Evolutionary conservation across 2,113 vertebrate species (phyloP), one percentile per base, ranked within the genome.

Genomic region (Myotis lucifugus): DNA sequence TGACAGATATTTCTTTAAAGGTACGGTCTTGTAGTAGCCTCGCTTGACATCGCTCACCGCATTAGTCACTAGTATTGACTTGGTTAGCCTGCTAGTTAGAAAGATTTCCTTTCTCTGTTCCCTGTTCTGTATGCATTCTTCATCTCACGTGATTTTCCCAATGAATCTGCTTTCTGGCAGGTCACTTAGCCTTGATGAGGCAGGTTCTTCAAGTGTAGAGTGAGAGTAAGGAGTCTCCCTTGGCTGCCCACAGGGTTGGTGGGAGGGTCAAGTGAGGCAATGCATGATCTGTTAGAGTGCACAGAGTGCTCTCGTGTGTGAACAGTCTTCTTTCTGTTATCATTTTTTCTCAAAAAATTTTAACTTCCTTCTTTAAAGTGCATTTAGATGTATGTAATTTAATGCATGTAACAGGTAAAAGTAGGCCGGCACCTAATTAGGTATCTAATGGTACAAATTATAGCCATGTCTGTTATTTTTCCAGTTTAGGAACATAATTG

Each of bases 211-310:
- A 48, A 9, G 61, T 19, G 46, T 82, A 1, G 64, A 56, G 7
- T 42, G n/a, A 70, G 66, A 76, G 6, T 48, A 18, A 1, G 12
- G n/a, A 4, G 66, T 84, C 48, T 82, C 9, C 23, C 10, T 19
- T 37, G 32, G 25, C 77, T 21, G 4, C 8, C 42, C 32, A 0
- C 34, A 46, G 92, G 59, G 19, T 4, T 32, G 81, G 23, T 40
- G 72, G 29, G 17, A 42, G 8, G 11, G 8, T 46, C 74, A 13
- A 2, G 7, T 8, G 59, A 76, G 27, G 19, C 13, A 6, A 1
- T 23, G 56, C 1, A 0, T 3, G 1, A 2, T 27, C 32, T 25
- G 29, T 6, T 32, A 0, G 3, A 4, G 73, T 61, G 76, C 84
- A 23, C 32, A 32, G 5, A 74, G 69, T 29, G 27, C 50, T 83